Conservation (phyloP, 2,888 invertebrate genomes). For the Autographa pulchrina region DNA sequence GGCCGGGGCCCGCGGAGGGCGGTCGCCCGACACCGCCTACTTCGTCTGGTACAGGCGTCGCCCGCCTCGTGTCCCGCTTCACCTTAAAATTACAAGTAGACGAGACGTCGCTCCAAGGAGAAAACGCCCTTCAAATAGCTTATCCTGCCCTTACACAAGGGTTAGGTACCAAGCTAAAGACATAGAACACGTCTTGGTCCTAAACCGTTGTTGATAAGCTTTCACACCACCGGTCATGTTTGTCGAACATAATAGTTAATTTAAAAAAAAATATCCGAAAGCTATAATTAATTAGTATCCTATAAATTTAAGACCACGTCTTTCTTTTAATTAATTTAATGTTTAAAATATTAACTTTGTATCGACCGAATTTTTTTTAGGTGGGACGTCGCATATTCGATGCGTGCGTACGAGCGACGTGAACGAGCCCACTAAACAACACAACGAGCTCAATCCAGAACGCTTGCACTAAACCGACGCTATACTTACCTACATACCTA, state of each 20-base stretch:
- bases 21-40: constrained; percentile 88
- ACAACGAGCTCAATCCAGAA: constrained; percentile 64
- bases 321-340: constrained; percentile 19
- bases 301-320: not conserved
- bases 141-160: constrained; percentile 59
- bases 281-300: not conserved
- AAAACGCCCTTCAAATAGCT: constrained; percentile 78
- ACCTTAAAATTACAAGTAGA: constrained; percentile 78
- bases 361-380: constrained; percentile 47
- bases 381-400: constrained; percentile 62
- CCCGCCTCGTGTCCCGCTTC: constrained; percentile 86
- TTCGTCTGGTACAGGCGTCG: constrained; percentile 88
- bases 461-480: constrained; percentile 65
- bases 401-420: constrained; percentile 70
- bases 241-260: constrained; percentile 9
- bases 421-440: constrained; percentile 69
- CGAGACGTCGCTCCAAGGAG: constrained; percentile 72
- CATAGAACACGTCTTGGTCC: constrained; percentile 9
- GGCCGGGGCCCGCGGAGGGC: constrained; percentile 87
- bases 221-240: constrained; percentile 40
- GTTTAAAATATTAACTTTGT: constrained; percentile 40
- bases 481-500: constrained; percentile 57
- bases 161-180: constrained; percentile 33
- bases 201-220: constrained; percentile 17
- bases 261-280: not conserved